phyloP scores from a whole-genome alignment of 2,113 vertebrate genomes.

The Melospiza melodia region DNA sequence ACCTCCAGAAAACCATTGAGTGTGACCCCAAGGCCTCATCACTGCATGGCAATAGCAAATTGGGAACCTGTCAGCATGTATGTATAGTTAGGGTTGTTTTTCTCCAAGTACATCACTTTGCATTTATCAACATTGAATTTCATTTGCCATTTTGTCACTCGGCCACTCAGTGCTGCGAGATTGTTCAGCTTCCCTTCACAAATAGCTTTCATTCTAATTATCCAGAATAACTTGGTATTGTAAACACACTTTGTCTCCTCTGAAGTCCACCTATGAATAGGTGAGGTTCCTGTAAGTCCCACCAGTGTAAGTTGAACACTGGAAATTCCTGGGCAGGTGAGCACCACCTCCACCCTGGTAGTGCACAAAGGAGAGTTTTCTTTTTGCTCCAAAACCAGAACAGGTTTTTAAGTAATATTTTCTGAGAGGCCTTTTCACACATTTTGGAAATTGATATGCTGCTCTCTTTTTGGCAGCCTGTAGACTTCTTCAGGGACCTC shows the following conservation, averaged over 20 bases:
- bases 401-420: background rate
- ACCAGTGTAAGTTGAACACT: background rate
- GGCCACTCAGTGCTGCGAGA: background rate
- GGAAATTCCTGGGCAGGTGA: background rate
- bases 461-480: background rate
- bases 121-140: constrained; percentile 49
- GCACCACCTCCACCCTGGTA: background rate
- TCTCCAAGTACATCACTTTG: constrained; percentile 22
- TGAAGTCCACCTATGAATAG: background rate
- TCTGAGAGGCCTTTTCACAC: background rate
- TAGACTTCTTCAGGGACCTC: background rate
- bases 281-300: background rate
- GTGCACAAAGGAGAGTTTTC: background rate
- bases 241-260: background rate
- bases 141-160: constrained; percentile 38
- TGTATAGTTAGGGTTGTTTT: constrained; percentile 22
- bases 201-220: constrained; percentile 41
- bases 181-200: constrained; percentile 17
- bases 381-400: background rate
- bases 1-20: constrained; percentile 23
- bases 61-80: constrained; percentile 22
- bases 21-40: constrained; percentile 27
- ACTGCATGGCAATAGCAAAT: constrained; percentile 16
- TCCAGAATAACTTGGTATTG: background rate
- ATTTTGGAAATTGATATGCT: background rate